A percentile compares a stretch with the other conserved stretches of the same genome.
Conservation (phyloP, 2,113 vertebrate species). For the Mus pahari region DNA sequence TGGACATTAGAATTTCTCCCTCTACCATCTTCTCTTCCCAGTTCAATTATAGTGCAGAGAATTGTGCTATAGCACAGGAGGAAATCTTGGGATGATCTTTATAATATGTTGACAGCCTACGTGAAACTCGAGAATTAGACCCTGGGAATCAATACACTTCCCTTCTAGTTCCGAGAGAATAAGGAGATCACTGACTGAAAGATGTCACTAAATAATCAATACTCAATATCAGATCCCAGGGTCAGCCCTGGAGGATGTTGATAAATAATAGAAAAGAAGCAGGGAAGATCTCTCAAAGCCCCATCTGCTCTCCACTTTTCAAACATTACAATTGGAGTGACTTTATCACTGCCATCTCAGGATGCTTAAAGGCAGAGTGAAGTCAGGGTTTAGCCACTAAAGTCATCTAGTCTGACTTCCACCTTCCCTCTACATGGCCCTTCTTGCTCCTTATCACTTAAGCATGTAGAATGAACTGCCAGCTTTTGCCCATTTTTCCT, state of each 20-base stretch:
- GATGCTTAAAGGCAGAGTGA: background rate
- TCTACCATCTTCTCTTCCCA: slow-evolving; percentile 22
- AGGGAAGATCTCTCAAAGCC: background rate
- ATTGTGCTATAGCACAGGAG: background rate
- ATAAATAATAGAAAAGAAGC: slow-evolving; percentile 52
- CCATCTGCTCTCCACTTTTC: background rate
- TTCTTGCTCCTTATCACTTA: background rate
- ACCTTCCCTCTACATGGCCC: background rate
- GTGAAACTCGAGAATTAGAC: slow-evolving; percentile 4
- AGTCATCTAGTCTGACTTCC: background rate
- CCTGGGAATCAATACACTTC: background rate
- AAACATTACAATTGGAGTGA: slow-evolving; percentile 1
- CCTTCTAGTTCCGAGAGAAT: slow-evolving; percentile 33
- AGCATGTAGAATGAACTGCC: slow-evolving; percentile 18
- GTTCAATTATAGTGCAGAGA: background rate
- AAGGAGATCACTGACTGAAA: background rate
- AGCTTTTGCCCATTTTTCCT: slow-evolving; percentile 8
- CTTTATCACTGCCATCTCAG: background rate
- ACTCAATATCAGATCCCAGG: background rate
- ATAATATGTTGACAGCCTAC: background rate
- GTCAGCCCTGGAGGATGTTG: background rate
- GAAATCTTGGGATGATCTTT: slow-evolving; percentile 11
- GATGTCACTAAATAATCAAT: background rate
- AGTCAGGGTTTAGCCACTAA: background rate
- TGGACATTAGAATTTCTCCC: background rate